Evolutionary conservation across 2,113 vertebrate species (phyloP), one percentile per base, ranked within the genome.

Genomic region (Macquaria australasica): DNA sequence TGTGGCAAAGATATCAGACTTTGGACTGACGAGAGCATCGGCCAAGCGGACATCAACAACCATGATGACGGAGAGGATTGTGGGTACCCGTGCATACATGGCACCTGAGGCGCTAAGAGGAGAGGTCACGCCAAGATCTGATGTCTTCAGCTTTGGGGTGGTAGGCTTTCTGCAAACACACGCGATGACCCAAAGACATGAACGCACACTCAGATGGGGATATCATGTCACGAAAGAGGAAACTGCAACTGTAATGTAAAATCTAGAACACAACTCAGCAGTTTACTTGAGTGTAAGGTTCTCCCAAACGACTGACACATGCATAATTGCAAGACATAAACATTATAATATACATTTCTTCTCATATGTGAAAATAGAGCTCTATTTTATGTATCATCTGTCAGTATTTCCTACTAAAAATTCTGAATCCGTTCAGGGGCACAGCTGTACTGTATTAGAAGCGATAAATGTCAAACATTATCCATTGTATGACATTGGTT

Each of bases 31-130:
- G 23, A 97, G 97, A 67, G 97, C 97, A 11, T 98, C 98, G 5
- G 93, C 95, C 74, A 97, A 94, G 73, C 93, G 93, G 28, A 89
- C 97, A 0, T 94, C 91, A 0, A 94, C 94, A 5, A 99, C 98
- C 20, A 91, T 98, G 87, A 96, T 98, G 95, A 99, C 98, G 0
- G 97, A 97, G 88, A 97, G 96, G 93, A 95, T 99, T 53, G 96
- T 99, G 85, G 98, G 98, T 51, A 99, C 98, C 16, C 96, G 97
- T 41, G 98, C 97, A 0, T 99, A 99, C 74, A 99, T 99, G 98
- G 98, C 98, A 1, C 97, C 98, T 0, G 98, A 99, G 92, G 98
- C 98, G 16, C 88, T 99, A 18, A 90, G 98, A 83, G 98, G 98
- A 88, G 97, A 99, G 91, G 97, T 99, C 93, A 98, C 97, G 2